A percentile compares a stretch with the other conserved stretches of the same genome.
These are phyloP conservation scores for Acanthosepion lycidas DNA, from an alignment of 2,888 invertebrate genomes.

Conservation along the genomic window DNA sequence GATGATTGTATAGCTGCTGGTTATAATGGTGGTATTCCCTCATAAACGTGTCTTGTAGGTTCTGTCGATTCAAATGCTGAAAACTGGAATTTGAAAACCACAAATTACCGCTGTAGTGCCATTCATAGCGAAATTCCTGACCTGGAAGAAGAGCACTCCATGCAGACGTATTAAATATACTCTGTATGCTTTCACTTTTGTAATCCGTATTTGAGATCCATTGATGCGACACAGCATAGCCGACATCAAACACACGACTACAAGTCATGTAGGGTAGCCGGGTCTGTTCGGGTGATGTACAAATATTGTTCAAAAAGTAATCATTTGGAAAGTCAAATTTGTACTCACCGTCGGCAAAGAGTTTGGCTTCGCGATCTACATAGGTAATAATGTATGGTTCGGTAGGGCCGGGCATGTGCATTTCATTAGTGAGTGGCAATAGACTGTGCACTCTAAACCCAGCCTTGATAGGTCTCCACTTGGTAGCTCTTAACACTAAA, in stretches of 20 bases:
- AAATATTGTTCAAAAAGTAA: conserved; percentile 44
- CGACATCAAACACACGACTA: conserved; percentile 35
- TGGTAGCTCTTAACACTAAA: conserved; percentile 38
- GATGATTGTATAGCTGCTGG: conserved; percentile 14
- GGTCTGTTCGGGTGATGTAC: conserved; percentile 41
- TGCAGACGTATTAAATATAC: conserved; percentile 38
- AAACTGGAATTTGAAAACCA: conserved; percentile 46
- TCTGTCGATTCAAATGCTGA: conserved; percentile 43
- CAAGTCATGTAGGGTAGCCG: conserved; percentile 40
- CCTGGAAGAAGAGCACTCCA: conserved; percentile 39
- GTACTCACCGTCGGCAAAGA: conserved; percentile 41
- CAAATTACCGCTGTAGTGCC: conserved; percentile 35
- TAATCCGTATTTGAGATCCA: conserved; percentile 44
- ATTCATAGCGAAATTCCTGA: conserved; percentile 43
- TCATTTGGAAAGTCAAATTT: conserved; percentile 40
- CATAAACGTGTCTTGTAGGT: conserved; percentile 42
- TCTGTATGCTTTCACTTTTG: conserved; percentile 44
- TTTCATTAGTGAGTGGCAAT: conserved; percentile 35
- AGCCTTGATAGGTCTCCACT: conserved; percentile 40
- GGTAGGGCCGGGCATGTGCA: conserved; percentile 35
- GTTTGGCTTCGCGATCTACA: conserved; percentile 44
- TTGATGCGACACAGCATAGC: conserved; percentile 35
- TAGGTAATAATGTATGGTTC: conserved; percentile 40
- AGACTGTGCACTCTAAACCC: conserved; percentile 23
- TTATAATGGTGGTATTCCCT: conserved; percentile 44